Evolutionary conservation across 1,140 invertebrate species (phyloP).

Genomic region (Drosophila insularis): DNA sequence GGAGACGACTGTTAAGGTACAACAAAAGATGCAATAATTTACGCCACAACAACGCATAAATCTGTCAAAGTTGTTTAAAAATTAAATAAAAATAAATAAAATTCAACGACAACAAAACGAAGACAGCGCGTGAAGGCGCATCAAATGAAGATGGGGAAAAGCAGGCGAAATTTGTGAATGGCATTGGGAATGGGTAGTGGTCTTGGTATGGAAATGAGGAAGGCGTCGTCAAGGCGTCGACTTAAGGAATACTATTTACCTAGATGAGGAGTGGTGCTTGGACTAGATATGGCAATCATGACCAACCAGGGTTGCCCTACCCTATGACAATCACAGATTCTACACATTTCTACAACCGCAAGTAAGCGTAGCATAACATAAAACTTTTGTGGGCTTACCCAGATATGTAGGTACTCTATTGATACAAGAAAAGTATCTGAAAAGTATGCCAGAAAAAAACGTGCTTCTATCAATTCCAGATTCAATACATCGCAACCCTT

Average conservation of each 20-base stretch:
- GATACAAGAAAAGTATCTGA: no score
- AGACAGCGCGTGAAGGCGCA: conserved; percentile 53
- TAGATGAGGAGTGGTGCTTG: not conserved
- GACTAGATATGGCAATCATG: not conserved
- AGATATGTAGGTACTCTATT: no score
- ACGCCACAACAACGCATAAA: conserved; percentile 70
- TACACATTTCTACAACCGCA: no score
- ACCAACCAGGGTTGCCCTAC: not conserved
- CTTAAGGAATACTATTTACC: not conserved
- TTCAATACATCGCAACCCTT: no score
- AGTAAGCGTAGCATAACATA: no score
- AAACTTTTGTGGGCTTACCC: no score
- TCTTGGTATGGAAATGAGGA: conserved; percentile 36
- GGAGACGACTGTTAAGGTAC: conserved; percentile 1
- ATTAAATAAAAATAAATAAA: conserved; percentile 75
- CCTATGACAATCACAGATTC: no score
- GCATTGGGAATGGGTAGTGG: no score
- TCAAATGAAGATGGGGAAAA: conserved; percentile 24
- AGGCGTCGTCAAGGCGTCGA: not conserved
- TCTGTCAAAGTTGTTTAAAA: conserved; percentile 74
- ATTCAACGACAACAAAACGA: conserved; percentile 43
- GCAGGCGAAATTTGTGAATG: conserved; percentile 46
- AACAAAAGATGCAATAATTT: conserved; percentile 63
- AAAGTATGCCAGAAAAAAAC: no score
- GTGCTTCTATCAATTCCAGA: no score